Percentiles rank a stretch among this genome's conserved stretches.
phyloP scores from a whole-genome alignment of 1,140 invertebrate species.

The Bombus superbus region DNA sequence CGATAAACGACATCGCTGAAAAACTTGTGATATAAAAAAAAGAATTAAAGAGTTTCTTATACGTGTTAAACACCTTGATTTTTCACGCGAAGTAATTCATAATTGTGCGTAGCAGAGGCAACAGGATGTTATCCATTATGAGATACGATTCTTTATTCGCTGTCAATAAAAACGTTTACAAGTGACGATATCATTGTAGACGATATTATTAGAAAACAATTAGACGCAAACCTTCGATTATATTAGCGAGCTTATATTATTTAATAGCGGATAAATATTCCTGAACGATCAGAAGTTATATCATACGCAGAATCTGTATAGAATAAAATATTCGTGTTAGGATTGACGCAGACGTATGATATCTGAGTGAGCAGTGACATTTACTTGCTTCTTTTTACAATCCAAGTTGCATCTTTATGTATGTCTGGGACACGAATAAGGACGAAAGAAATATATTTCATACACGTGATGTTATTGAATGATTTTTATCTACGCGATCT shows the following conservation, averaged over 20 bases:
- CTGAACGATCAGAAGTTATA: no score
- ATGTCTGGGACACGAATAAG: neutral
- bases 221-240: no score
- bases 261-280: no score
- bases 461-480: neutral
- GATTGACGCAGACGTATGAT: neutral
- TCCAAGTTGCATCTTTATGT: neutral
- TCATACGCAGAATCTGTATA: neutral
- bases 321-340: neutral
- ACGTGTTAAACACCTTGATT: neutral
- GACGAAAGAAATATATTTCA: neutral
- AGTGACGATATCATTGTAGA: no score
- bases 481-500: neutral
- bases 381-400: neutral
- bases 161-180: neutral
- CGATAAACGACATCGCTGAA: no score
- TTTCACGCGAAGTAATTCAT: neutral
- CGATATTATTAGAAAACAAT: no score
- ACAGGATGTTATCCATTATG: no score
- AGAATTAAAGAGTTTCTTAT: no score
- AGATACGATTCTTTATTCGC: neutral
- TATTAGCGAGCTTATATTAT: no score
- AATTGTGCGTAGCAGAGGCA: neutral
- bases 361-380: neutral
- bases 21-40: no score